phyloP scores from a whole-genome alignment of 1,140 invertebrate species.

The Aphis craccivora region DNA sequence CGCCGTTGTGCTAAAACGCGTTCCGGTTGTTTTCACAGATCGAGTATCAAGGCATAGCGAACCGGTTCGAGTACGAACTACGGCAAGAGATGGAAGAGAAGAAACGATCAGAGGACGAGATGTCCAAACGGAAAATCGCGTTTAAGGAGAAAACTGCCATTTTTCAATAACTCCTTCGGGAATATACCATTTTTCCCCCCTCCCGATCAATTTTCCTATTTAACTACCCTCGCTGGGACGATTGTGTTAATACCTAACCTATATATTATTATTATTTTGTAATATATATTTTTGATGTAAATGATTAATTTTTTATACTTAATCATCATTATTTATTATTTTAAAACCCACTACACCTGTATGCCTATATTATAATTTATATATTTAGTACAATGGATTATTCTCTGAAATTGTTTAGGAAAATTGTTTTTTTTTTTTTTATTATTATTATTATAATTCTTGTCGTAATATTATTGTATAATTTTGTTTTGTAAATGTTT shows the following conservation, averaged over 20 bases:
- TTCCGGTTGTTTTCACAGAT: conserved; percentile 68
- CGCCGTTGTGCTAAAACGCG: background rate
- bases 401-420: background rate
- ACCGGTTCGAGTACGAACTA: conserved; percentile 82
- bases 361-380: background rate
- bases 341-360: background rate
- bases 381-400: background rate
- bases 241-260: conserved; percentile 22
- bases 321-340: conserved; percentile 14
- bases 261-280: conserved; percentile 2
- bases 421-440: conserved; percentile 1
- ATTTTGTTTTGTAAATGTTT: conserved; percentile 21
- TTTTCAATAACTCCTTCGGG: conserved; percentile 66
- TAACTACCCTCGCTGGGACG: background rate
- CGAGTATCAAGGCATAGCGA: conserved; percentile 73
- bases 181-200: background rate
- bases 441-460: background rate
- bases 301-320: background rate
- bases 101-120: conserved; percentile 79
- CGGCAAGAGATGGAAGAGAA: conserved; percentile 85
- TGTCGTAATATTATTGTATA: conserved; percentile 2
- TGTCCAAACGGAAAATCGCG: conserved; percentile 74
- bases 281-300: background rate
- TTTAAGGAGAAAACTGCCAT: conserved; percentile 85
- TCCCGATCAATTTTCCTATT: background rate